Conservation (phyloP, 2,113 vertebrate species). For the Thalassoma bifasciatum region DNA sequence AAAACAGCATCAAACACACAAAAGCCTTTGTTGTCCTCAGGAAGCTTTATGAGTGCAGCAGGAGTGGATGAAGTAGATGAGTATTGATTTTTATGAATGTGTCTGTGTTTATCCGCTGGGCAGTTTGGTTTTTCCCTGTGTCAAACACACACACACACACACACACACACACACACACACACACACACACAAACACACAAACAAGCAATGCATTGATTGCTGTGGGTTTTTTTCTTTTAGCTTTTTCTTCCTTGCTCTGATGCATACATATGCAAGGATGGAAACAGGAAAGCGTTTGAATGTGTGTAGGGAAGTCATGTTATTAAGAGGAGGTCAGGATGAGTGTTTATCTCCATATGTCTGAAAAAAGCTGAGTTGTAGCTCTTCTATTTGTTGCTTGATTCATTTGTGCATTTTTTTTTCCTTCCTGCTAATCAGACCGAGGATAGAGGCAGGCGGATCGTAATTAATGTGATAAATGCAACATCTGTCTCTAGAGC, state of each 20-base stretch:
- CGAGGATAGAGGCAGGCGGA: constrained; percentile 22
- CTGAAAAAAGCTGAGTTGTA: not conserved
- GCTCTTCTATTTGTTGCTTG: not conserved
- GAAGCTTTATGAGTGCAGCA: constrained; percentile 24
- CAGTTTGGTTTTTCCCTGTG: constrained; percentile 28
- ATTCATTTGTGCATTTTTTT: constrained; percentile 9
- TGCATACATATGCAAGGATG: constrained; percentile 35
- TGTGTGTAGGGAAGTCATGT: not conserved
- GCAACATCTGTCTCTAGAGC: constrained; percentile 52
- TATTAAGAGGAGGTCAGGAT: not conserved
- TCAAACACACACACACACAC: constrained; percentile 18
- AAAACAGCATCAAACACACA: not conserved
- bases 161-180: too few species aligned
- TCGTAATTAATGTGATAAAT: constrained; percentile 73
- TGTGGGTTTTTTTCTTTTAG: constrained; percentile 10
- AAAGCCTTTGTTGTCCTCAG: constrained; percentile 13
- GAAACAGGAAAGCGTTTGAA: constrained; percentile 8
- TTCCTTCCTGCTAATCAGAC: constrained; percentile 39
- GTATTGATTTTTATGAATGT: constrained; percentile 63
- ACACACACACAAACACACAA: too few species aligned
- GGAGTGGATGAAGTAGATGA: constrained; percentile 45
- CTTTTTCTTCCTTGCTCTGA: too few species aligned
- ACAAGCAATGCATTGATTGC: constrained; percentile 35
- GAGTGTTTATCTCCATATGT: not conserved
- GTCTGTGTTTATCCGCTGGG: constrained; percentile 55